Evolutionary conservation across 2,888 invertebrate species (phyloP).

Genomic region (Ophioninae sp.): DNA sequence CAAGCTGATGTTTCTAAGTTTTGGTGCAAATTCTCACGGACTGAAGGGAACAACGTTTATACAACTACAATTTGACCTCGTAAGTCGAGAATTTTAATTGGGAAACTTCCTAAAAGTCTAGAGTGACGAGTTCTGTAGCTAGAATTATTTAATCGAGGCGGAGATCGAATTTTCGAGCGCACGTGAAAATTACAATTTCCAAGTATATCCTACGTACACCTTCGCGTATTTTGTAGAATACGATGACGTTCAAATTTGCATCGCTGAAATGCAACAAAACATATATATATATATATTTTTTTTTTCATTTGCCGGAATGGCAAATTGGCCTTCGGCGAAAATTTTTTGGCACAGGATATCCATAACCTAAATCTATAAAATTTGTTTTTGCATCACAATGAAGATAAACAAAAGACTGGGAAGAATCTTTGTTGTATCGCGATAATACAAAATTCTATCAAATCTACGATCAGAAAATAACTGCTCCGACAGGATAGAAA

Average conservation of each 20-base stretch:
- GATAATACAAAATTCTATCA: too few relatives aligned
- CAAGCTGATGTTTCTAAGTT: conserved; percentile 23
- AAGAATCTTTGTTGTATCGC: too few relatives aligned
- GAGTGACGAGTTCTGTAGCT: conserved; percentile 31
- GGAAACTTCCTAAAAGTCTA: conserved; percentile 27
- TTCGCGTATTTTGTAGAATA: background rate
- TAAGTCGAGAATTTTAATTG: conserved; percentile 39
- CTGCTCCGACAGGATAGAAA: background rate
- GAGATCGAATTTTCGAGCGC: conserved; percentile 1
- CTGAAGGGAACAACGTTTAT: conserved; percentile 10
- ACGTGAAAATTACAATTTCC: conserved; percentile 7
- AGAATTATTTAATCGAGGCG: conserved; percentile 37
- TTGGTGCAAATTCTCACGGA: conserved; percentile 21
- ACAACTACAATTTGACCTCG: background rate
- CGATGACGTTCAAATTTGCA: too few relatives aligned
- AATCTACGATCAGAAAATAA: background rate
- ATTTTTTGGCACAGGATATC: too few relatives aligned
- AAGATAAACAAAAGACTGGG: too few relatives aligned
- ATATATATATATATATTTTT: too few relatives aligned
- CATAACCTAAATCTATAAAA: too few relatives aligned
- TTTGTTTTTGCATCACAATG: too few relatives aligned
- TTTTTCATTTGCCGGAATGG: too few relatives aligned
- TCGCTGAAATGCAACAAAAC: too few relatives aligned
- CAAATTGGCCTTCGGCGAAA: too few relatives aligned
- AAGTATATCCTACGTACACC: background rate